Evolutionary conservation across 1,140 invertebrate species (phyloP), one percentile per base, ranked within the genome.

Genomic region (Reticulitermes speratus): DNA sequence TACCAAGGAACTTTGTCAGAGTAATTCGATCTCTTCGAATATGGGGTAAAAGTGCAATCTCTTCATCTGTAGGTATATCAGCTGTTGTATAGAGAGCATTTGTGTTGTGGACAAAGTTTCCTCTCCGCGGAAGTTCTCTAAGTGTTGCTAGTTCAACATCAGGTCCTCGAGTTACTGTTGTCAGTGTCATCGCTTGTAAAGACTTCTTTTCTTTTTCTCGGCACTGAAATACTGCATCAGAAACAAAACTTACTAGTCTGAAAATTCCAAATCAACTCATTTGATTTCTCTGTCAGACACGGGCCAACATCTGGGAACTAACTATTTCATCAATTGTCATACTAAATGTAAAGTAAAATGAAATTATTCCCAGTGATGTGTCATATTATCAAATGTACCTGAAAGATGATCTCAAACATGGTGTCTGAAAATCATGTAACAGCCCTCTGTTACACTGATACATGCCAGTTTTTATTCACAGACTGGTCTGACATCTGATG

Each of bases 141-240:
- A 98, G 91, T 1, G 96, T 96, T 0, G 96, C 97, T n/a, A 98
- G 92, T 89, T 98, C 96, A 14, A 97, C 94, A 88, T 97, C 96
- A 0, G 95, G 94, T 7, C 94, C 93, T 84, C 89, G 84, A 45
- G 69, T 69, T 87, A 81, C 89, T 86, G 81, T 89, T 84, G 81
- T 93, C 90, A 44, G 92, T 89, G 88, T 88, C 65, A 87, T 90
- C 91, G 44, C 93, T 84, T 83, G 93, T 90, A 45, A 92, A 90
- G 88, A 88, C 81, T 95, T 94, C 90, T 94, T 94, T 87, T 93
- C 92, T 87, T 92, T 92, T 88, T 92, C 92, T 86, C 91, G 89
- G 85, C 88, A 89, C 87, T 88, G 88, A 82, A 88, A 88, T 6
- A 87, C 89, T 89, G 69, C 12, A 81, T 25, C 44, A 45, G 19